phyloP scores from a whole-genome alignment of 2,113 vertebrate genomes.

The Tympanuchus pallidicinctus region DNA sequence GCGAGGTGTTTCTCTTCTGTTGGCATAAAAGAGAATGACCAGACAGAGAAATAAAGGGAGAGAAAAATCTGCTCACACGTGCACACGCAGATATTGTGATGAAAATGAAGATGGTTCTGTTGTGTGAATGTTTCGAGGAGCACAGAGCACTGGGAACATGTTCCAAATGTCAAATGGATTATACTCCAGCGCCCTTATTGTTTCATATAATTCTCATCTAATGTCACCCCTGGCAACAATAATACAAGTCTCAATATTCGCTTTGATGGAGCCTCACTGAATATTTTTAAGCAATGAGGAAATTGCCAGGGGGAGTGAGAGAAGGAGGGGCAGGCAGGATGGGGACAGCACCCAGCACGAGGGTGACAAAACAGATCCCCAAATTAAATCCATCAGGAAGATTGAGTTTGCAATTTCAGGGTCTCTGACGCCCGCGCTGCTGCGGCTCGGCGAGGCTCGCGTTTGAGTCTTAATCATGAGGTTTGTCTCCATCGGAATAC shows the following conservation, averaged over 20 bases:
- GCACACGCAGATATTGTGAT: not conserved
- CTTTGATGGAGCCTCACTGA: conserved; percentile 12
- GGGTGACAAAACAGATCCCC: not conserved
- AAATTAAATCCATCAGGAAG: not conserved
- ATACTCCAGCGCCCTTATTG: conserved; percentile 44
- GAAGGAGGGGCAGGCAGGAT: not conserved
- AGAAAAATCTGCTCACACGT: not conserved
- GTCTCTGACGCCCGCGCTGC: not conserved
- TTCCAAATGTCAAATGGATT: conserved; percentile 59
- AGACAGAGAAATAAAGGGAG: not conserved
- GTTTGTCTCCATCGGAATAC: conserved; percentile 5
- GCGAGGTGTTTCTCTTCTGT: not conserved
- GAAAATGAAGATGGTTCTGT: not conserved
- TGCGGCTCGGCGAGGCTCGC: not conserved
- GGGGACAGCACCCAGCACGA: not conserved
- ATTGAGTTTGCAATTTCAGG: not conserved
- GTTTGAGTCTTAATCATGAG: not conserved
- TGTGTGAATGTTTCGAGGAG: not conserved
- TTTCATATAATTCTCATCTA: conserved; percentile 57
- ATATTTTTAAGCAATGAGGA: conserved; percentile 13
- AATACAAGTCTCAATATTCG: conserved; percentile 30
- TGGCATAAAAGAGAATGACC: not conserved
- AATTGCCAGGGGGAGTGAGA: not conserved
- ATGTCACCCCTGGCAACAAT: conserved; percentile 65
- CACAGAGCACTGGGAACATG: conserved; percentile 10